Evolutionary conservation across 2,113 vertebrate genomes (phyloP).

Genomic region (Chaenogobius annularis): DNA sequence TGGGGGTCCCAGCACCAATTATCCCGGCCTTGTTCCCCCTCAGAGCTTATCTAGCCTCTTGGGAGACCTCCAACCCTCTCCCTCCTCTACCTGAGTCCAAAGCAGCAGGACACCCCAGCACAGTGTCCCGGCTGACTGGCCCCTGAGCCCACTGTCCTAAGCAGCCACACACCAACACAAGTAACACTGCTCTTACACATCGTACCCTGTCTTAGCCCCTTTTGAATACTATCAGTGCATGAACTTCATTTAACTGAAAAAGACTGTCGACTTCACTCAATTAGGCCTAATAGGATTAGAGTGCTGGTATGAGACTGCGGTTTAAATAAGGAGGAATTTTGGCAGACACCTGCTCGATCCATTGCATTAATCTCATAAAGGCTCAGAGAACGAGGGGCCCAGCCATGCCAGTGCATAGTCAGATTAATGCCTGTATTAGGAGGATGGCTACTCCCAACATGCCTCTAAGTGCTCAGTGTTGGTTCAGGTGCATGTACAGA

Average conservation of each 20-base stretch:
- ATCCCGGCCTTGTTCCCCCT: slow-evolving; percentile 34
- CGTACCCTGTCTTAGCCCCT: slow-evolving; percentile 68
- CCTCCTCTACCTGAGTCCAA: slow-evolving; percentile 33
- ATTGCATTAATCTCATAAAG: slow-evolving; percentile 85
- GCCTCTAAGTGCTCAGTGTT: background rate
- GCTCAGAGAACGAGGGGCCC: slow-evolving; percentile 72
- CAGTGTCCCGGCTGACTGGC: slow-evolving; percentile 33
- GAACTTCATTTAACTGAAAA: slow-evolving; percentile 91
- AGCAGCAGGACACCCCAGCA: slow-evolving; percentile 43
- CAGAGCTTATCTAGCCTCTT: slow-evolving; percentile 46
- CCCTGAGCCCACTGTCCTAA: slow-evolving; percentile 53
- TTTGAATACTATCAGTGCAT: slow-evolving; percentile 88
- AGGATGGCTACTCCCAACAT: slow-evolving; percentile 15
- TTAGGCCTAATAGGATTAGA: slow-evolving; percentile 95
- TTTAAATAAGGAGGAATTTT: slow-evolving; percentile 87
- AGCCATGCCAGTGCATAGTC: slow-evolving; percentile 37
- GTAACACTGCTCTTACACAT: slow-evolving; percentile 62
- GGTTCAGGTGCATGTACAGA: background rate
- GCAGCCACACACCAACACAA: slow-evolving; percentile 64
- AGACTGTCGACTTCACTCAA: slow-evolving; percentile 88
- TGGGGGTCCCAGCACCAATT: slow-evolving; percentile 26
- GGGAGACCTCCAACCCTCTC: slow-evolving; percentile 39
- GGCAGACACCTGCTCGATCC: slow-evolving; percentile 84
- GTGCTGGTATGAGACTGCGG: slow-evolving; percentile 83
- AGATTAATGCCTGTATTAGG: slow-evolving; percentile 35